Percentiles rank a stretch among this genome's conserved stretches.
These are phyloP conservation scores for Eospalax fontanierii DNA, from an alignment of 2,797 vertebrate species.

Conservation along the genomic window DNA sequence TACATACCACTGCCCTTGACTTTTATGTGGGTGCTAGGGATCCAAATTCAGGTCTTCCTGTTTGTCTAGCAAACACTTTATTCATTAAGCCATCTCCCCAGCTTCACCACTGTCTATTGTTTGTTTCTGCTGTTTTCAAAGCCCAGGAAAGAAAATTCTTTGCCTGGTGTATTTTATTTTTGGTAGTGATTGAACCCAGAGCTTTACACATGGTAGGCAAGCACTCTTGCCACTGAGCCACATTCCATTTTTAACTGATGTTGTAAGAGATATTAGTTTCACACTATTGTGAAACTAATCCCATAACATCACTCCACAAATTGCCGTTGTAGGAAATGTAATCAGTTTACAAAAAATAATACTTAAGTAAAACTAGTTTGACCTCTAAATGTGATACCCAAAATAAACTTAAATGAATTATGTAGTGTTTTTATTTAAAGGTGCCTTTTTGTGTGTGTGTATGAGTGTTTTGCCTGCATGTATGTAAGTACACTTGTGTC, in stretches of 20 bases:
- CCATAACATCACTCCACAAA: neutral
- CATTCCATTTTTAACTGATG: neutral
- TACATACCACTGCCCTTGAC: neutral
- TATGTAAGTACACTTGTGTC: too few relatives aligned
- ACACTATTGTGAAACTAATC: neutral
- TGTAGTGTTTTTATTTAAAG: conserved; percentile 29
- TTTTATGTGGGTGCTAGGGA: neutral
- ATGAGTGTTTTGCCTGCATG: too few relatives aligned
- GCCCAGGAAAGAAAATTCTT: conserved; percentile 31
- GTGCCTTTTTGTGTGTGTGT: too few relatives aligned
- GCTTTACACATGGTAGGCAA: neutral
- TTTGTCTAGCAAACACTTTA: neutral
- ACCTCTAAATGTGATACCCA: neutral
- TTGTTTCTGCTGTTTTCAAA: conserved; percentile 36
- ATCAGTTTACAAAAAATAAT: neutral
- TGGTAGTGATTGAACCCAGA: neutral
- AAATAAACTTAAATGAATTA: conserved; percentile 41
- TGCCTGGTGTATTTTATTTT: neutral
- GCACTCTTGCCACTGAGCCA: neutral
- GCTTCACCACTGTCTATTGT: neutral
- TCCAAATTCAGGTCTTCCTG: neutral
- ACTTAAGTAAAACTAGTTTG: conserved; percentile 25
- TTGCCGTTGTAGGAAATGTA: neutral
- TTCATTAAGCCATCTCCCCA: neutral
- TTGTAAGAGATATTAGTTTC: neutral